phyloP scores from a whole-genome alignment of 2,113 vertebrate genomes.

The Cyanistes caeruleus region DNA sequence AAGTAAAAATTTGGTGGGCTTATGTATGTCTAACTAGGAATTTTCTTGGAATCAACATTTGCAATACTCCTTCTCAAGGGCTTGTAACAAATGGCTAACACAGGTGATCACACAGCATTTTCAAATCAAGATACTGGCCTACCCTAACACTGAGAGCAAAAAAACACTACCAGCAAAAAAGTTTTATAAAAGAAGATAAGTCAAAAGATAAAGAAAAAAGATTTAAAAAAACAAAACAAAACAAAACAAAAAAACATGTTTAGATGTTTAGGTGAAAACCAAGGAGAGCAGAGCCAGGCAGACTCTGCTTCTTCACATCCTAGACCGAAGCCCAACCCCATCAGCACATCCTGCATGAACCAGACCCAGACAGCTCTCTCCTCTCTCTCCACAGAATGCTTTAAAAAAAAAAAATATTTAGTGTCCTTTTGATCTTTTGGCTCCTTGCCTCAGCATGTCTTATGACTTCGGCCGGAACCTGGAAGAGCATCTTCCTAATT shows the following conservation, averaged over 20 bases:
- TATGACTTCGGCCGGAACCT: slow-evolving; percentile 34
- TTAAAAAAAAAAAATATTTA: slow-evolving; percentile 26
- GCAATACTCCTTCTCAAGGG: not conserved
- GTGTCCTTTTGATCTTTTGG: slow-evolving; percentile 68
- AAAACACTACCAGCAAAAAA: not conserved
- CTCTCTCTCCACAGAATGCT: not conserved
- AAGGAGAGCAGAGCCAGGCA: not conserved
- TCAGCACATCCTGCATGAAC: slow-evolving; percentile 7
- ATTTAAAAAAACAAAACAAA: too few species aligned
- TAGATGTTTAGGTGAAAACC: not conserved
- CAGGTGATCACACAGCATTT: not conserved
- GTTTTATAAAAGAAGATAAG: not conserved
- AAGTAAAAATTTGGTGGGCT: not conserved
- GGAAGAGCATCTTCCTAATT: slow-evolving; percentile 62
- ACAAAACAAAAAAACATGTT: not conserved
- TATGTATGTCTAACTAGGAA: not conserved
- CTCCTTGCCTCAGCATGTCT: slow-evolving; percentile 48
- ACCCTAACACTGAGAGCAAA: not conserved
- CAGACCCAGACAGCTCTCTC: not conserved
- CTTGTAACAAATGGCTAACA: not conserved
- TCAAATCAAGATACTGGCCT: not conserved
- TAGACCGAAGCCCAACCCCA: not conserved
- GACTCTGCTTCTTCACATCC: not conserved
- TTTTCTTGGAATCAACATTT: not conserved
- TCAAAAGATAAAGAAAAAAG: not conserved